Evolutionary conservation across 2,888 invertebrate species (phyloP), one percentile per base, ranked within the genome.

Genomic region (Artemia sinica): DNA sequence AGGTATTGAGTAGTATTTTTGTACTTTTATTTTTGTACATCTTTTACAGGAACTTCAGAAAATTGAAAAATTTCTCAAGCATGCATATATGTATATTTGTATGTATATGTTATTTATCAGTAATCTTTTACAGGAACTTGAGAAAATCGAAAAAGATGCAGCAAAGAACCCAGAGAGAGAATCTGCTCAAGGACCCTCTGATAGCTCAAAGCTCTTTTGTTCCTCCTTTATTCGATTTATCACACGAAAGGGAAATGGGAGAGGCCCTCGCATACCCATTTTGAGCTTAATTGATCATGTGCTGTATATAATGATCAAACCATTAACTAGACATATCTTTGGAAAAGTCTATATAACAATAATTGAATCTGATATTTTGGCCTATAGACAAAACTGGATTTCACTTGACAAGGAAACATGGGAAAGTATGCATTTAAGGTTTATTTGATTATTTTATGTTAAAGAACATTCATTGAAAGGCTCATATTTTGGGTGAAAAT

Each of bases 361-460:
- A 18, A n/a, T 58, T n/a, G 58, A 58, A 14, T 58, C 58, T 14
- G 18, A 58, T 18, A 58, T 58, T 14, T 18, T 58, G 58, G 14
- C 58, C 18, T 58, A 58, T 18, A n/a, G 58, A 58, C 14, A 58
- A 18, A 58, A 58, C 58, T 58, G 58, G 58, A 58, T 18, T 8
- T 14, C 58, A 8, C 18, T 58, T 18, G 58, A 58, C n/a, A 58
- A 58, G 18, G 14, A 58, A 58, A 58, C 10, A 58, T 58, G 58
- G 58, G 58, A 58, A 58, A 18, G 58, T 58, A 58, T 14, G 58
- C 10, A 8, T 58, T 8, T 58, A 58, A 8, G 4, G 28, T 28
- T 28, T 28, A 28, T 28, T 28, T 28, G 1, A 28, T 28, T 28
- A 28, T 28, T 28, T 28, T 28, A 28, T 2, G 28, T 1, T 28